phyloP scores from a whole-genome alignment of 2,113 vertebrate genomes.

The Pteronura brasiliensis region DNA sequence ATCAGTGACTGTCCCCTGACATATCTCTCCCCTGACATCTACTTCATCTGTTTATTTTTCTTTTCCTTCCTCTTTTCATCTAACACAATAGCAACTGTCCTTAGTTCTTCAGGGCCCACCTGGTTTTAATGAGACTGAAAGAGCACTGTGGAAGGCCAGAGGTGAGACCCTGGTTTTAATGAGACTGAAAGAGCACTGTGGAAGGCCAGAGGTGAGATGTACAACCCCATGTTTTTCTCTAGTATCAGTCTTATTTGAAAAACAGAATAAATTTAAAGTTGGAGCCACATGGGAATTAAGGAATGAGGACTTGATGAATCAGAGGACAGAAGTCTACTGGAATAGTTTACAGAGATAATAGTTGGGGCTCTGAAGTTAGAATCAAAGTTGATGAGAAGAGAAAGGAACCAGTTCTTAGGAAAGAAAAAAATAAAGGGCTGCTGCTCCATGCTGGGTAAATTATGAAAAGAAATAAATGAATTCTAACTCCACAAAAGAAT shows the following conservation, averaged over 20 bases:
- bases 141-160: neutral
- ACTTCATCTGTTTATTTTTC: neutral
- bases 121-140: neutral
- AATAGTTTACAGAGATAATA: neutral
- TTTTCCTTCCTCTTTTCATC: neutral
- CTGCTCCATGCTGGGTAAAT: neutral
- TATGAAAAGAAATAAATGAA: neutral
- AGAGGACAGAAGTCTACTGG: neutral
- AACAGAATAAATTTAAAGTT: neutral
- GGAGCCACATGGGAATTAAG: neutral
- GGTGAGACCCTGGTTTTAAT: neutral
- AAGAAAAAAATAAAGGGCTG: neutral
- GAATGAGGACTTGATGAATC: neutral
- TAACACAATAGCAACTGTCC: neutral
- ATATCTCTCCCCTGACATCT: neutral
- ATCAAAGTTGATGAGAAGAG: neutral
- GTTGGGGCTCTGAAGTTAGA: neutral
- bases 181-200: neutral
- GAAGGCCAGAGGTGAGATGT: neutral
- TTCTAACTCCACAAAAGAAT: neutral
- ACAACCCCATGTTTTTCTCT: neutral
- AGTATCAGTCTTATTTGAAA: neutral
- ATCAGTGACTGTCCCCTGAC: neutral
- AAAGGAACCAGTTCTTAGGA: neutral
- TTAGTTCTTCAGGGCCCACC: neutral